Percentiles rank a stretch among this genome's conserved stretches.
These are phyloP conservation scores for human DNA, from an alignment of 2,113 vertebrate species.

Conservation along the genomic window GRCh38 chr4:90117001-90117500, in stretches of 20 bases:
- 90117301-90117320: neutral
- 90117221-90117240: constrained; percentile 2
- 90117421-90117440: neutral
- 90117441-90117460: neutral
- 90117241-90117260: neutral
- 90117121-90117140: neutral
- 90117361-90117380: constrained; percentile 1
- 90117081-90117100: neutral
- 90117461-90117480: neutral
- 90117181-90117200: neutral
- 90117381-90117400: neutral
- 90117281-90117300: neutral
- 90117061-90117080: neutral
- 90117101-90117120: constrained; percentile 24
- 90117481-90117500: neutral
- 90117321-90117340: neutral
- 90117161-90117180: neutral
- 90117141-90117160: neutral
- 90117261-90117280: neutral
- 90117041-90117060: neutral
- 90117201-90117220: neutral
- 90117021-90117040: neutral
- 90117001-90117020: neutral
- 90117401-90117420: neutral
- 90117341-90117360: neutral